Base-by-base conservation (phyloP, 2,113 vertebrate genomes). In the Catharus fuscescens region DNA sequence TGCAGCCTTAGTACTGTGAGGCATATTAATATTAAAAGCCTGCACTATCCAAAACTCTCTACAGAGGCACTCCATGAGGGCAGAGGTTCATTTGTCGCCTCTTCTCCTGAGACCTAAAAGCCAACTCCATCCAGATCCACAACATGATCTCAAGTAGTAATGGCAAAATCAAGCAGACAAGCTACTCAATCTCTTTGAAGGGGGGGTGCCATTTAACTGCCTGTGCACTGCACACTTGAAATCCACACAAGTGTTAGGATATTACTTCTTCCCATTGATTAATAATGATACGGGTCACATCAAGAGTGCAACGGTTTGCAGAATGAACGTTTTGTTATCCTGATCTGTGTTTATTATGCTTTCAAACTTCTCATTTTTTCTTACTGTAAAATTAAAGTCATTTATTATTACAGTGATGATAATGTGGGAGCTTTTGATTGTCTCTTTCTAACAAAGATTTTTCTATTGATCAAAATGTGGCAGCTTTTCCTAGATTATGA, bases 401-500 rank as follows among this genome's bases (percentile, higher is more conserved):
- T 87, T 86, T 92, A 72, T 80, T 40, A 29, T 69, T 8, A 70
- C 50, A 29, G 31, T 31, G 9, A 82, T 82, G 34, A 65, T 69
- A 69, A 45, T 12, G 3, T 34, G 34, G 77, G 38, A 86, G 18
- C 13, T 83, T 92, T 86, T 80, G 57, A 67, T 54, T 72, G 21
- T 52, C 15, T 71, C 31, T 82, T 94, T 91, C 48, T 83, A 89
- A 91, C 61, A 85, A 91, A 65, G 28, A 80, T 44, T 74, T 91
- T 73, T 89, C 20, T 78, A 10, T 53, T 65, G 32, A 47, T 48
- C 32, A 77, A 91, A 87, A 86, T 64, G 9, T 36, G 16, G 28
- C 80, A 89, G 17, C 2, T 76, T 90, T 90, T 78, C 47, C 59
- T 78, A 65, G 34, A 76, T 78, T 45, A 38, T 65, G 45, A 89